phyloP scores from a whole-genome alignment of 2,113 vertebrate genomes.

The Chlorodrepanis virens region DNA sequence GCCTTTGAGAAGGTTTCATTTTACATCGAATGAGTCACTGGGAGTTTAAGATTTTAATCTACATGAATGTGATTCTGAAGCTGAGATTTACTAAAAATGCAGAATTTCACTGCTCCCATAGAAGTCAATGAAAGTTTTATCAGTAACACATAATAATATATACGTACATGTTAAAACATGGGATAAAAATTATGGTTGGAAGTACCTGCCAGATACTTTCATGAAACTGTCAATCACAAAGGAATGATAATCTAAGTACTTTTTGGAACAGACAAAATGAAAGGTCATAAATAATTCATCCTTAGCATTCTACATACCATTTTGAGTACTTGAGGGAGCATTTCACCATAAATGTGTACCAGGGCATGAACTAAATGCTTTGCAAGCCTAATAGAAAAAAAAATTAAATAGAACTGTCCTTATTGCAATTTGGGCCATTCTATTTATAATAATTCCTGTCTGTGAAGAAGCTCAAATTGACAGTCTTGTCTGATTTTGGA shows the following conservation, averaged over 20 bases:
- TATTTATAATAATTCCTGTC: background rate
- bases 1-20: background rate
- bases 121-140: background rate
- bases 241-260: background rate
- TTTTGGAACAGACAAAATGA: background rate
- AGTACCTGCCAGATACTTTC: background rate
- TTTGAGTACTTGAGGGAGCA: background rate
- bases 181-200: background rate
- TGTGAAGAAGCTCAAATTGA: background rate
- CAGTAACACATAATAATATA: background rate
- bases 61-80: background rate
- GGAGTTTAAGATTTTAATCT: background rate
- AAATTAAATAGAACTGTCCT: background rate
- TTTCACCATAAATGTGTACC: background rate
- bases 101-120: background rate
- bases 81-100: background rate
- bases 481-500: background rate
- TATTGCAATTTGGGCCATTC: background rate
- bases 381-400: background rate
- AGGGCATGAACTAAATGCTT: background rate
- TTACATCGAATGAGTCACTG: constrained; percentile 11
- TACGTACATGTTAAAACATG: background rate
- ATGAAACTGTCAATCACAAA: background rate
- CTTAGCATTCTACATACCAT: background rate
- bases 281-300: background rate